Evolutionary conservation across 1,140 invertebrate species (phyloP).

Genomic region (Hirudo medicinalis): DNA sequence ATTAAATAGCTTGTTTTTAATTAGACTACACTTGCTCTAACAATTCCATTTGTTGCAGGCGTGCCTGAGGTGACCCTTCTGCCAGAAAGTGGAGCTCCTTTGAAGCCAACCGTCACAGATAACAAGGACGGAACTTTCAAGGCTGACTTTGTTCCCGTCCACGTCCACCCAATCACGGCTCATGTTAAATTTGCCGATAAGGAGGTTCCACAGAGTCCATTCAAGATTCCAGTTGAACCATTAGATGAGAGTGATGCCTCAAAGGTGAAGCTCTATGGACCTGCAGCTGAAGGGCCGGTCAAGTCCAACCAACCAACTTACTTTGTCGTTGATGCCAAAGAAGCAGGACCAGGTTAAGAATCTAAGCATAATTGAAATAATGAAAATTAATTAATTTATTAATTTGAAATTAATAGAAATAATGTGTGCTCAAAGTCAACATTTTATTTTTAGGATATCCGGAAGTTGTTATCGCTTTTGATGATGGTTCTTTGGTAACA

Average conservation of each 20-base stretch:
- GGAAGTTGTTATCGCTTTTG: slow-evolving; percentile 47
- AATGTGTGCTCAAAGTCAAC: not conserved
- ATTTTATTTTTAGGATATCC: not conserved
- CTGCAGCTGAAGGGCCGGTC: slow-evolving; percentile 10
- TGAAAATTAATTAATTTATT: too few relatives aligned
- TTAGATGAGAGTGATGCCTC: slow-evolving; percentile 18
- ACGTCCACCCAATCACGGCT: slow-evolving; percentile 6
- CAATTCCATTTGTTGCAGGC: slow-evolving; percentile 7
- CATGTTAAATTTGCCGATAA: slow-evolving; percentile 12
- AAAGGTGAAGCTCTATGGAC: slow-evolving; percentile 16
- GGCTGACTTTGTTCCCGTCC: slow-evolving; percentile 4
- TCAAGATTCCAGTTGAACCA: slow-evolving; percentile 15
- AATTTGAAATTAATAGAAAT: not conserved
- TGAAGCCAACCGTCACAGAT: slow-evolving; percentile 6
- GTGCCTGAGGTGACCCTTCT: slow-evolving; percentile 11
- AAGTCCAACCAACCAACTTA: slow-evolving; percentile 7
- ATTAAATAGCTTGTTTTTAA: not conserved
- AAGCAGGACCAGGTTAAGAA: slow-evolving; percentile 16
- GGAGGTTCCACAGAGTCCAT: slow-evolving; percentile 14
- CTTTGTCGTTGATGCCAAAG: slow-evolving; percentile 12
- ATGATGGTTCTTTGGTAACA: slow-evolving; percentile 49
- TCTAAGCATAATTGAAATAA: not conserved
- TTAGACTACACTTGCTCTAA: not conserved
- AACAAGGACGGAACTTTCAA: slow-evolving; percentile 16
- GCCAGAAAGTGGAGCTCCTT: not conserved